phyloP scores from a whole-genome alignment of 2,888 invertebrate species.

The Cynaeus angustus region DNA sequence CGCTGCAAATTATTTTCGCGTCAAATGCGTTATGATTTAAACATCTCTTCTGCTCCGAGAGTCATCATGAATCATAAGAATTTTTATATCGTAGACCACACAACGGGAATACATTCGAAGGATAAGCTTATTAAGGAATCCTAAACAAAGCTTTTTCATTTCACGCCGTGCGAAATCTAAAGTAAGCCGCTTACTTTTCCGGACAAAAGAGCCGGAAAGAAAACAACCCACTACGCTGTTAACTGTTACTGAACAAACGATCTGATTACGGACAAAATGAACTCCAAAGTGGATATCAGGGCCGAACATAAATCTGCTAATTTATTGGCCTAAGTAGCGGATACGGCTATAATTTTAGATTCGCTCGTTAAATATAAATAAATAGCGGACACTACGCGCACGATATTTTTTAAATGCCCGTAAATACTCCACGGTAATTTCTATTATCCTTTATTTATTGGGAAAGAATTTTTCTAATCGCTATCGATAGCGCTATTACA shows the following conservation, averaged over 20 bases:
- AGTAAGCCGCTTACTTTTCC: conserved; percentile 51
- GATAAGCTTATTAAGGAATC: conserved; percentile 44
- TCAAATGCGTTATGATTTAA: conserved; percentile 46
- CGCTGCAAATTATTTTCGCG: conserved; percentile 53
- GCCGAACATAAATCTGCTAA: conserved; percentile 58
- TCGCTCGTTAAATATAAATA: conserved; percentile 54
- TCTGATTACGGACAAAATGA: conserved; percentile 60
- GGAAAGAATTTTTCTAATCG: conserved; percentile 25
- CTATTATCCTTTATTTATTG: conserved; percentile 50
- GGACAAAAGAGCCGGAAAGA: conserved; percentile 55
- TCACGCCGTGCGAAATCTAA: conserved; percentile 46
- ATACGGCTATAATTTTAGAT: conserved; percentile 55
- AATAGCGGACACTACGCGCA: conserved; percentile 28
- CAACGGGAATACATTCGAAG: conserved; percentile 18
- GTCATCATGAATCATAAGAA: conserved; percentile 32
- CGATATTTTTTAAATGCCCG: conserved; percentile 35
- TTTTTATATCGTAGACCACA: conserved; percentile 26
- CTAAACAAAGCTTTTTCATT: conserved; percentile 51
- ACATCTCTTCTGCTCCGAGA: conserved; percentile 17
- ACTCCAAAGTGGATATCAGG: conserved; percentile 57
- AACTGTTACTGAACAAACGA: conserved; percentile 62
- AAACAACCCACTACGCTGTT: conserved; percentile 58
- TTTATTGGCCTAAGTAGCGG: conserved; percentile 56
- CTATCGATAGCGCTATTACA: conserved; percentile 36
- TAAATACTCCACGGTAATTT: conserved; percentile 41